Percentiles rank a stretch among this genome's conserved stretches.
phyloP scores from a whole-genome alignment of 1,140 invertebrate genomes.

The Orussus abietinus region DNA sequence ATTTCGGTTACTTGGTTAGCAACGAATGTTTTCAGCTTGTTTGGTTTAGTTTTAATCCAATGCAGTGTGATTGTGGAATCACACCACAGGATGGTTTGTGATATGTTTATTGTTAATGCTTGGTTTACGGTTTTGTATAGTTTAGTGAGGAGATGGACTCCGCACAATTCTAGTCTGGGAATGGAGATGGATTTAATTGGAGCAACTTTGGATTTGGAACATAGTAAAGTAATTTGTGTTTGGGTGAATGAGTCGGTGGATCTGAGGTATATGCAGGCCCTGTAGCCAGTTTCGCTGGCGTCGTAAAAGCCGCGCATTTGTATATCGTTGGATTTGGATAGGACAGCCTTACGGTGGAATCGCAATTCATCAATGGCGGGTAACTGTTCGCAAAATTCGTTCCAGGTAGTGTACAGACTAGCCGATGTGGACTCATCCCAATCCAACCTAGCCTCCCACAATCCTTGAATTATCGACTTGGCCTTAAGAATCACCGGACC shows the following conservation, averaged over 20 bases:
- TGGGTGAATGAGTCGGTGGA: constrained; percentile 9
- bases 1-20: constrained; percentile 39
- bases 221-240: constrained; percentile 5
- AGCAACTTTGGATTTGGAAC: constrained; percentile 27
- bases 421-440: constrained; percentile 29
- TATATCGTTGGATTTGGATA: not conserved
- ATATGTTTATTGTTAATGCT: constrained; percentile 9
- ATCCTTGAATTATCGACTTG: constrained; percentile 31
- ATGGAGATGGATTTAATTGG: constrained; percentile 26
- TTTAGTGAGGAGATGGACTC: constrained; percentile 31
- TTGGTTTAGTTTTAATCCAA: constrained; percentile 23
- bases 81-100: constrained; percentile 18
- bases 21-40: constrained; percentile 15
- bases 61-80: constrained; percentile 31
- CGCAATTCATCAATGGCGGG: constrained; percentile 11
- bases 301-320: constrained; percentile 40
- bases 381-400: constrained; percentile 15
- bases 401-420: constrained; percentile 19
- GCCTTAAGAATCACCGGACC: constrained; percentile 31
- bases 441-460: constrained; percentile 21
- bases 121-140: constrained; percentile 16
- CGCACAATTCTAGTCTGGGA: constrained; percentile 30
- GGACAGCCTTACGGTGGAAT: constrained; percentile 6
- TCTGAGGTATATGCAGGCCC: constrained; percentile 34
- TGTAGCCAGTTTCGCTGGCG: constrained; percentile 31